A percentile compares a stretch with the other conserved stretches of the same genome.
These are phyloP conservation scores for Achlya flavicornis DNA, from an alignment of 2,888 invertebrate genomes.

Conservation along the genomic window DNA sequence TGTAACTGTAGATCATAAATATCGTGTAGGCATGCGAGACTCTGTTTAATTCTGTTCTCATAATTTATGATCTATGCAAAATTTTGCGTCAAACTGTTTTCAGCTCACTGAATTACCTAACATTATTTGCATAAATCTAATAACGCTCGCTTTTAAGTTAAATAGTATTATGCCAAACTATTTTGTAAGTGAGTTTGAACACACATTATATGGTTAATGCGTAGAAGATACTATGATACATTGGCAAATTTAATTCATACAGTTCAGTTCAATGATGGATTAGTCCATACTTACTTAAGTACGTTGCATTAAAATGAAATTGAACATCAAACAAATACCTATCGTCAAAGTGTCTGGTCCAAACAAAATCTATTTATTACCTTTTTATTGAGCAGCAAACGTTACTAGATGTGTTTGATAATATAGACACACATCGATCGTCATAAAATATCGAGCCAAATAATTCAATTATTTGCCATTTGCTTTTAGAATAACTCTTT, in stretches of 20 bases:
- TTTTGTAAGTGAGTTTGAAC: background rate
- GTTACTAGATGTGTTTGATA: background rate
- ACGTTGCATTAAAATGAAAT: background rate
- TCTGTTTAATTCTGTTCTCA: constrained; percentile 8
- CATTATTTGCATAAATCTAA: background rate
- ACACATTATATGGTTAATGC: background rate
- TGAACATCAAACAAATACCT: background rate
- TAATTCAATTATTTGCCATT: background rate
- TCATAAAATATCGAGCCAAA: background rate
- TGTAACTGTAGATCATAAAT: constrained; percentile 7
- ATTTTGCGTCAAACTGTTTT: constrained; percentile 4
- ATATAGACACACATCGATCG: background rate
- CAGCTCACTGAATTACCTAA: constrained; percentile 1
- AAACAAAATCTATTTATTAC: background rate
- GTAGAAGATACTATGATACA: no score
- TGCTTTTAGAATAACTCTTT: no score
- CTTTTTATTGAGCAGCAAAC: background rate
- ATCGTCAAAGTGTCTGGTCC: background rate
- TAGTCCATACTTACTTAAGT: background rate
- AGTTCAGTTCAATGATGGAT: no score
- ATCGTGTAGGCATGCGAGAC: constrained; percentile 1
- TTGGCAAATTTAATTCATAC: no score
- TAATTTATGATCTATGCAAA: constrained; percentile 6
- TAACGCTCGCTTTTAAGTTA: background rate
- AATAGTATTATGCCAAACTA: background rate